These are phyloP conservation scores for Megalurothrips usitatus DNA, from an alignment of 2,888 invertebrate species.

Conservation along the genomic window DNA sequence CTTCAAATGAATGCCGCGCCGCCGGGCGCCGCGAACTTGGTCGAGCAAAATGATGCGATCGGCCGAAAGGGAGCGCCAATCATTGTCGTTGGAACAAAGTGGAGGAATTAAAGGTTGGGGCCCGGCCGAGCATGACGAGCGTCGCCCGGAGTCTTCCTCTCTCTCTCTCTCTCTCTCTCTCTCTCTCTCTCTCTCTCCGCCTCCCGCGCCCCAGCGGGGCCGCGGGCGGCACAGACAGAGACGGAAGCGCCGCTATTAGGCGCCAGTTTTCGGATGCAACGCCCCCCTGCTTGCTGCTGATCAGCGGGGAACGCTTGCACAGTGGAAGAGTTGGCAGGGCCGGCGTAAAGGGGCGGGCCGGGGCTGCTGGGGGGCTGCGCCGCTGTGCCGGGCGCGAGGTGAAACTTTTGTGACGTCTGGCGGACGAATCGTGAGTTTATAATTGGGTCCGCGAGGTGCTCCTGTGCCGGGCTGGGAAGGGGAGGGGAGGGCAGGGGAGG, in stretches of 20 bases:
- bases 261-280: neutral
- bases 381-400: neutral
- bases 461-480: neutral
- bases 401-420: constrained; percentile 20
- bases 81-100: constrained; percentile 9
- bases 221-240: neutral
- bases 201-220: neutral
- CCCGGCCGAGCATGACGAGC: neutral
- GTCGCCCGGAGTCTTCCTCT: neutral
- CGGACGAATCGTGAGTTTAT: constrained; percentile 22
- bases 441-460: constrained; percentile 5
- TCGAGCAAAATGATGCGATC: constrained; percentile 13
- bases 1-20: neutral
- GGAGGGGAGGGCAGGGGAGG: neutral
- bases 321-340: neutral
- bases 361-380: neutral
- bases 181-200: neutral
- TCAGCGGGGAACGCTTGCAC: neutral
- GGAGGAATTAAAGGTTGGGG: neutral
- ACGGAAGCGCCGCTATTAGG: neutral
- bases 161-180: neutral
- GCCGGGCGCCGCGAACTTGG: neutral
- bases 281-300: neutral
- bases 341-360: neutral
- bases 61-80: neutral